Percentiles rank a stretch among this genome's conserved stretches.
phyloP scores from a whole-genome alignment of 2,797 vertebrate genomes.

The Channallabes apus region DNA sequence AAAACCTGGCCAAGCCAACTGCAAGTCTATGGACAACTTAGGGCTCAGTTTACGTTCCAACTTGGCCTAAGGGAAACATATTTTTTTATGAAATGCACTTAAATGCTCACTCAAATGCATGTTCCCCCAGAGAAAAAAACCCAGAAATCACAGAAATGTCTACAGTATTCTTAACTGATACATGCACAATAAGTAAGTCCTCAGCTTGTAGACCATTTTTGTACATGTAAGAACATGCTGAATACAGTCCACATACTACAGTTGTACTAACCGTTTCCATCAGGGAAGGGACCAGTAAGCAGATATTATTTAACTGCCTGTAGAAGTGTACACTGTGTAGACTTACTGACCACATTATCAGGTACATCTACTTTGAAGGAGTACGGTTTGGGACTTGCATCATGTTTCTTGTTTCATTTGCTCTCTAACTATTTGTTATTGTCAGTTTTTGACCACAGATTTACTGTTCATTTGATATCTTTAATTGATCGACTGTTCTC shows the following conservation, averaged over 20 bases:
- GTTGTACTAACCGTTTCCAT: not conserved
- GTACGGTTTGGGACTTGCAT: not conserved
- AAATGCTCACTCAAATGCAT: not conserved
- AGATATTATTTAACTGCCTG: not conserved
- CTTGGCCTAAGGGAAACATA: not conserved
- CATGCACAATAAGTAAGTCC: not conserved
- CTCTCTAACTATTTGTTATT: not conserved
- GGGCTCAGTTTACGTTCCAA: not conserved
- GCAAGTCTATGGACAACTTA: not conserved
- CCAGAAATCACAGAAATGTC: not conserved
- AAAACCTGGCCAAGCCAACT: not conserved
- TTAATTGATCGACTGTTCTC: not conserved
- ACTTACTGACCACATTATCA: not conserved
- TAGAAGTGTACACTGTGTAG: not conserved
- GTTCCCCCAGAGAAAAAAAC: not conserved
- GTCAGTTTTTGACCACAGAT: not conserved
- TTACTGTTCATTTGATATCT: not conserved
- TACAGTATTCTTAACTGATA: not conserved
- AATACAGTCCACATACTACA: not conserved
- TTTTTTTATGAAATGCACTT: constrained; percentile 2
- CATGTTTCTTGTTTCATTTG: not conserved
- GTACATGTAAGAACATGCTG: not conserved
- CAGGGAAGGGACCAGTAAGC: not conserved
- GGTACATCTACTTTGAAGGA: not conserved
- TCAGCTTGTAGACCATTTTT: not conserved